Evolutionary conservation across 2,797 vertebrate genomes (phyloP), one percentile per base, ranked within the genome.

Genomic region (Sebastes diploproa): DNA sequence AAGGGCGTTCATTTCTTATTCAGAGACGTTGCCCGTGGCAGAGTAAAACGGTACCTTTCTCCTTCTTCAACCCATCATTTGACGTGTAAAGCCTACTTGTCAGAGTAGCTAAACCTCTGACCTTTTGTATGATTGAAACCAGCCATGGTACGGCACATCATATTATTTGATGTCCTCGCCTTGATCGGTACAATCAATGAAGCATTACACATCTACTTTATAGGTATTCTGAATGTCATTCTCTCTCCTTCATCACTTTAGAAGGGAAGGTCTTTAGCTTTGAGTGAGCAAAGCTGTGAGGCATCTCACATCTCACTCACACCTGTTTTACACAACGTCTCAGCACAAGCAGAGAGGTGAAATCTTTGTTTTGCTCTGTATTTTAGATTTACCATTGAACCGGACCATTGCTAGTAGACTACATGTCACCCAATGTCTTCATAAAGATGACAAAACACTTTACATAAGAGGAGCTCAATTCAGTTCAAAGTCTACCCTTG

Each of bases 121-220:
- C 86, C 82, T 86, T 91, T 86, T 3, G 27, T 54, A 60, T 81
- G 79, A 88, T 86, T 89, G 83, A 89, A 88, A 81, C 62, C 85
- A 77, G 72, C 75, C 71, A 65, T 23, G 36, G 70, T 50, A 30
- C 18, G 69, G 38, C 60, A 70, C 79, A 81, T 83, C 68, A 69
- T 62, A 70, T 84, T 84, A 86, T 86, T 75, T 68, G 82, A 88
- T 82, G 81, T 87, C 87, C 75, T 73, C 30, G 63, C 78, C 42
- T 73, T 58, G 59, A 85, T 86, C 46, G 63, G 25, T 27, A 27
- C 25, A 27, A 27, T 27, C 25, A 27, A 27, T 27, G 25, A 58
- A 65, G 86, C 78, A 75, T 87, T 88, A 87, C 81, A 86, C 62
- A 78, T 81, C 83, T 82, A 63, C 75, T 84, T 82, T 82, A 77